phyloP scores from a whole-genome alignment of 2,888 invertebrate genomes.

The Ganaspis brasiliensis region DNA sequence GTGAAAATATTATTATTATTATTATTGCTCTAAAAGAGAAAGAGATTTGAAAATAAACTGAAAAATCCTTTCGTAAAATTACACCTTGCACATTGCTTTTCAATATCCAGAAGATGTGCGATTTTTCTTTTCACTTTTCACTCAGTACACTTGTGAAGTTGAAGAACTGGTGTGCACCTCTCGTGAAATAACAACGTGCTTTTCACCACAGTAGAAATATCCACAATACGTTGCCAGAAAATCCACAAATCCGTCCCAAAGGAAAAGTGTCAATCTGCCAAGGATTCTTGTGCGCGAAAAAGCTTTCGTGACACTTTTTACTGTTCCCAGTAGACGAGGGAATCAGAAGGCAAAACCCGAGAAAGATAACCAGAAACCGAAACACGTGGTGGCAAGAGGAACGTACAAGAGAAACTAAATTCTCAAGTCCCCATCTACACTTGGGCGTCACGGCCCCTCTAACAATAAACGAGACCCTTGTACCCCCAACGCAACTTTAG shows the following conservation, averaged over 20 bases:
- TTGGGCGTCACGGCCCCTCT: conserved; percentile 66
- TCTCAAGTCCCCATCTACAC: conserved; percentile 66
- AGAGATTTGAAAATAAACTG: neutral
- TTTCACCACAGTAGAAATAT: conserved; percentile 19
- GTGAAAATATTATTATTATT: neutral
- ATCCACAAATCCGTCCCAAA: conserved; percentile 23
- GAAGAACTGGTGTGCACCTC: conserved; percentile 22
- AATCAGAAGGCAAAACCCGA: neutral
- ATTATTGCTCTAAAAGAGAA: neutral
- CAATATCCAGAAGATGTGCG: conserved; percentile 3
- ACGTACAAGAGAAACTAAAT: conserved; percentile 71
- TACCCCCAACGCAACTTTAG: conserved; percentile 49
- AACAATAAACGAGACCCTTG: conserved; percentile 73
- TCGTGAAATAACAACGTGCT: conserved; percentile 15
- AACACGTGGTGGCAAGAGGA: conserved; percentile 66
- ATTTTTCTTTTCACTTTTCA: conserved; percentile 57
- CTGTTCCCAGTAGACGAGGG: neutral
- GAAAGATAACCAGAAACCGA: conserved; percentile 5
- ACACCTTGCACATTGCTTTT: neutral
- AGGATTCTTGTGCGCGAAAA: neutral
- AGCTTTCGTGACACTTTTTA: conserved; percentile 9
- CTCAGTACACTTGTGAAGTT: conserved; percentile 50
- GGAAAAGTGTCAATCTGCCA: conserved; percentile 4
- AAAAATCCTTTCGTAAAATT: conserved; percentile 2
- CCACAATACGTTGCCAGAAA: conserved; percentile 7